phyloP scores from a whole-genome alignment of 2,797 vertebrate genomes.

The Borostomias antarcticus region DNA sequence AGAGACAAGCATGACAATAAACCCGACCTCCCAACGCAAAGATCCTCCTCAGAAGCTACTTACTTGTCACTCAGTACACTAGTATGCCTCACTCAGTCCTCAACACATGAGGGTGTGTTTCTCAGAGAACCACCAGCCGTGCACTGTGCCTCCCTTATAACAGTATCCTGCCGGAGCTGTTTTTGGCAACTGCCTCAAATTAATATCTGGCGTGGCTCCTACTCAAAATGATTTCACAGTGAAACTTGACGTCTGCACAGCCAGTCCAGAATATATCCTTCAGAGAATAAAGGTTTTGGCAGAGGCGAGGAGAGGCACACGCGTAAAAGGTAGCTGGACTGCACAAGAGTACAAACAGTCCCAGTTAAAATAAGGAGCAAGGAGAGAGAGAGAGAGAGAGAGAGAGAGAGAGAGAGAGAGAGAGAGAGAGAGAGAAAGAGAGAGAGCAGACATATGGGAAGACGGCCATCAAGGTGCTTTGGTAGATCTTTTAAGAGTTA shows the following conservation, averaged over 20 bases:
- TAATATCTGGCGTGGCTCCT: slow-evolving; percentile 63
- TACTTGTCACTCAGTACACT: slow-evolving; percentile 32
- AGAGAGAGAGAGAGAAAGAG: slow-evolving; percentile 31
- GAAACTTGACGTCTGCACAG: slow-evolving; percentile 52
- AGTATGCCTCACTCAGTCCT: slow-evolving; percentile 23
- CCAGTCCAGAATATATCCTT: slow-evolving; percentile 42
- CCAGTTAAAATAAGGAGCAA: slow-evolving; percentile 3
- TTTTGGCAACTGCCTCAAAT: slow-evolving; percentile 66
- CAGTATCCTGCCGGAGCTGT: slow-evolving; percentile 60
- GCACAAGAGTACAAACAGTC: slow-evolving; percentile 46
- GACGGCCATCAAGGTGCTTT: slow-evolving; percentile 61
- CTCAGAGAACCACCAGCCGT: slow-evolving; percentile 28
- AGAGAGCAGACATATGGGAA: slow-evolving; percentile 45
- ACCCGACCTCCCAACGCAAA: not conserved
- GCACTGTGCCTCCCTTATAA: slow-evolving; percentile 42
- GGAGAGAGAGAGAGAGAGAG: slow-evolving; percentile 5
- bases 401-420: slow-evolving; percentile 17
- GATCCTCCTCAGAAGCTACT: slow-evolving; percentile 14
- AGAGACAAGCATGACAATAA: not conserved
- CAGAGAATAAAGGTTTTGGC: slow-evolving; percentile 45
- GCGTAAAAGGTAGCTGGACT: slow-evolving; percentile 43
- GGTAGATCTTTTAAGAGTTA: slow-evolving; percentile 58
- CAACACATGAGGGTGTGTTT: slow-evolving; percentile 24
- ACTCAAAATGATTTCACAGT: slow-evolving; percentile 47
- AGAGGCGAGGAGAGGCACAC: slow-evolving; percentile 39